These are phyloP conservation scores for Drosophila aldrichi DNA, from an alignment of 2,888 invertebrate species.

Conservation along the genomic window DNA sequence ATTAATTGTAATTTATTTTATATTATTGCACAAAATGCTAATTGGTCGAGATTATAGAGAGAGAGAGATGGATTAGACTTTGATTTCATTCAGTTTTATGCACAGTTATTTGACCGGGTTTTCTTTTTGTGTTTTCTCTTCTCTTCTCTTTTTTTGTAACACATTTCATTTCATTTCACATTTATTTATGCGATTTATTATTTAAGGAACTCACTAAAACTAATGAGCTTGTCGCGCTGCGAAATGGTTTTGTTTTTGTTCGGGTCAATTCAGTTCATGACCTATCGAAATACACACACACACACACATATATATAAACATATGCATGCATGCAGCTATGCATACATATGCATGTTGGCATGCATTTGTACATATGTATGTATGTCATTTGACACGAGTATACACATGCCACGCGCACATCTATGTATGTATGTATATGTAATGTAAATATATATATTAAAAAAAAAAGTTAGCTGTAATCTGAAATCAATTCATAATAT, in stretches of 20 bases:
- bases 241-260: constrained; percentile 33
- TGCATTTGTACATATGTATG: not conserved
- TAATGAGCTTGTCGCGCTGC: constrained; percentile 16
- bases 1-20: not conserved
- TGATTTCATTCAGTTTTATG: constrained; percentile 13
- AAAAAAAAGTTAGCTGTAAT: no score
- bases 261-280: constrained; percentile 77
- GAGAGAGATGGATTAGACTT: not conserved
- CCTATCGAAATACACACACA: constrained; percentile 59
- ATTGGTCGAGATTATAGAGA: no score
- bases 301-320: not conserved
- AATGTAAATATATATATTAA: constrained; percentile 5
- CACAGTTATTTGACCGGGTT: constrained; percentile 2
- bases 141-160: not conserved
- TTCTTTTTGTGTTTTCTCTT: constrained; percentile 3
- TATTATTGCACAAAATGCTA: constrained; percentile 26
- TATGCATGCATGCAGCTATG: constrained; percentile 8
- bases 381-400: not conserved
- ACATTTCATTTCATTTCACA: not conserved
- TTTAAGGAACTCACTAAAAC: constrained; percentile 2
- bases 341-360: not conserved
- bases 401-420: constrained; percentile 3
- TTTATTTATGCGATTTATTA: not conserved
- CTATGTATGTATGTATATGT: not conserved
- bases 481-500: constrained; percentile 1